Evolutionary conservation across 1,140 invertebrate genomes (phyloP).

Genomic region (Diplogasteroides magnus): DNA sequence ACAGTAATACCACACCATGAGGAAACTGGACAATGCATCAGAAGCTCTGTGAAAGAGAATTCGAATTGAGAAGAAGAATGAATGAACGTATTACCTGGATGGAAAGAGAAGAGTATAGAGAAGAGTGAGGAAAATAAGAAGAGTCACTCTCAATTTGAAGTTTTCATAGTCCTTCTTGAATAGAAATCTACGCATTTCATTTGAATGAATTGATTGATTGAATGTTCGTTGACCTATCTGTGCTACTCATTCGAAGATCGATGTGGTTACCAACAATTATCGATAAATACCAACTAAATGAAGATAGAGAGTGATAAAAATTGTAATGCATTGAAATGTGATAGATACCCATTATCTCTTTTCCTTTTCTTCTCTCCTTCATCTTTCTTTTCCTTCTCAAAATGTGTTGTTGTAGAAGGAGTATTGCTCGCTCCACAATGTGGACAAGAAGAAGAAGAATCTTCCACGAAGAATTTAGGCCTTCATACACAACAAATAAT

Average conservation of each 20-base stretch:
- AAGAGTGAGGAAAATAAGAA: not conserved
- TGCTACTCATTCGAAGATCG: not conserved
- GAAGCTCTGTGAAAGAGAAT: not conserved
- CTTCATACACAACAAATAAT: no score
- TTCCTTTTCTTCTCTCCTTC: no score
- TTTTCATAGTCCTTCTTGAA: not conserved
- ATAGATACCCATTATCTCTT: no score
- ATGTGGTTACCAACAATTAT: not conserved
- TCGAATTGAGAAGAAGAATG: not conserved
- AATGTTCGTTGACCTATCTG: not conserved
- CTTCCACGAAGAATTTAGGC: no score
- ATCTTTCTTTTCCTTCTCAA: no score
- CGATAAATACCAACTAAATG: not conserved
- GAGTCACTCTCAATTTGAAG: not conserved
- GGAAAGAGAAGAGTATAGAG: not conserved
- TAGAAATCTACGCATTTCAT: not conserved
- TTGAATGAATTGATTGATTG: not conserved
- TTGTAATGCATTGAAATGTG: no score
- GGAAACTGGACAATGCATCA: not conserved
- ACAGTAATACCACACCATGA: constrained; percentile 20
- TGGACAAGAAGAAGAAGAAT: no score
- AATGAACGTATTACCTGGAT: not conserved
- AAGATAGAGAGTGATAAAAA: no score
- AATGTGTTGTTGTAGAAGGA: no score
- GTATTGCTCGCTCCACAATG: no score